Evolutionary conservation across 2,888 invertebrate genomes (phyloP), one percentile per base, ranked within the genome.

Genomic region (Homarus gammarus): DNA sequence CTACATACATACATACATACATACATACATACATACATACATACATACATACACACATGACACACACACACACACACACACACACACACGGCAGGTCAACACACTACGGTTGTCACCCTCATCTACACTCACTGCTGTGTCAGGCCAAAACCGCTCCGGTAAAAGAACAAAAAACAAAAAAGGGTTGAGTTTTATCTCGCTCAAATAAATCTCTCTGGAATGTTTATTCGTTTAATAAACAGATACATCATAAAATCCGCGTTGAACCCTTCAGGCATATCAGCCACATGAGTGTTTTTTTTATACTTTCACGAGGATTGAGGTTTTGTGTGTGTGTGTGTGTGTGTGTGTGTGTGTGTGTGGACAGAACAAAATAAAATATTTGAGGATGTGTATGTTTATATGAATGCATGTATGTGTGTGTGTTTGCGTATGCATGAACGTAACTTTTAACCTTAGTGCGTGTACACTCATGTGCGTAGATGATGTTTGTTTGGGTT

Each of bases 51-150:
- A 73, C 73, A 73, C 73, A 73, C 73, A 73, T 73, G 38, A 77
- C 77, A 77, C 77, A 77, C 77, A 77, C 77, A 77, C 77, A 77
- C 77, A 77, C 77, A 77, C 77, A 77, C 77, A 77, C 77, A 77
- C 77, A 49, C 77, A 49, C 49, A 51, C 49, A 77, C 44, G 44
- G n/a, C 64, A 64, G 27, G 64, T 10, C 70, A 70, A 27, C n/a
- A n/a, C n/a, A n/a, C n/a, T n/a, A n/a, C n/a, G n/a, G n/a, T n/a
- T n/a, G 38, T 73, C 36, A 73, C 38, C 36, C 18, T 6, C n/a
- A 1, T 3, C 22, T 27, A 44, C 75, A 44, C 31, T 15, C 12
- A 44, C 31, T 75, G 40, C 44, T 27, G 49, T n/a, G n/a, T 31
- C 44, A 75, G 2, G 31, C 75, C 49, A 44, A 38, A 75, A 75